Evolutionary conservation across 2,113 vertebrate genomes (phyloP).

Genomic region (Ictalurus punctatus): DNA sequence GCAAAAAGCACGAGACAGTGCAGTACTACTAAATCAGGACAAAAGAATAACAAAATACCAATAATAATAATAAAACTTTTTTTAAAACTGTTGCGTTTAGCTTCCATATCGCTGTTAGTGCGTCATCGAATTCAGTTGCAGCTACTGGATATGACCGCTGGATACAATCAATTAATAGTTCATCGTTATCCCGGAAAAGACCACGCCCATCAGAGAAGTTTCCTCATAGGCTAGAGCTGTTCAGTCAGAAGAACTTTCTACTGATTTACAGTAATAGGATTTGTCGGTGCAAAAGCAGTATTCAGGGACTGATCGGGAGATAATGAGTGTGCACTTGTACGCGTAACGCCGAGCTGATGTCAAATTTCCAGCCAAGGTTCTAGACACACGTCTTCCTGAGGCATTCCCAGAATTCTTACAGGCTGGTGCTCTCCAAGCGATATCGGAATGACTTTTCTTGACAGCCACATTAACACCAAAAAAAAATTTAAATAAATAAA

Average conservation of each 20-base stretch:
- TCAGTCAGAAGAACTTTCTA: neutral
- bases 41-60: too few relatives aligned
- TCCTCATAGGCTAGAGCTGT: neutral
- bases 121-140: neutral
- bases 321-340: neutral
- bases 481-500: neutral
- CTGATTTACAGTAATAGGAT: neutral
- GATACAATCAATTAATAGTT: neutral
- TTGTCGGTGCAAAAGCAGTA: neutral
- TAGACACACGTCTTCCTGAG: slow-evolving; percentile 9
- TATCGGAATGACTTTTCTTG: neutral
- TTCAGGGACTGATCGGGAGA: too few relatives aligned
- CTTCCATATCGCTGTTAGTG: neutral
- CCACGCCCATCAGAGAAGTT: neutral
- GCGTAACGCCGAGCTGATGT: neutral
- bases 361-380: slow-evolving; percentile 33
- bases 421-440: slow-evolving; percentile 3
- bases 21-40: too few relatives aligned
- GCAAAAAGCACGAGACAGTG: too few relatives aligned
- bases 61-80: neutral
- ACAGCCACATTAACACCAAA: neutral
- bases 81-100: neutral
- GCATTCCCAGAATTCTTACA: slow-evolving; percentile 29
- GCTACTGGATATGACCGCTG: neutral
- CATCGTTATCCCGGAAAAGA: neutral